These are phyloP conservation scores for Machimus atricapillus DNA, from an alignment of 2,888 invertebrate species.

Conservation along the genomic window DNA sequence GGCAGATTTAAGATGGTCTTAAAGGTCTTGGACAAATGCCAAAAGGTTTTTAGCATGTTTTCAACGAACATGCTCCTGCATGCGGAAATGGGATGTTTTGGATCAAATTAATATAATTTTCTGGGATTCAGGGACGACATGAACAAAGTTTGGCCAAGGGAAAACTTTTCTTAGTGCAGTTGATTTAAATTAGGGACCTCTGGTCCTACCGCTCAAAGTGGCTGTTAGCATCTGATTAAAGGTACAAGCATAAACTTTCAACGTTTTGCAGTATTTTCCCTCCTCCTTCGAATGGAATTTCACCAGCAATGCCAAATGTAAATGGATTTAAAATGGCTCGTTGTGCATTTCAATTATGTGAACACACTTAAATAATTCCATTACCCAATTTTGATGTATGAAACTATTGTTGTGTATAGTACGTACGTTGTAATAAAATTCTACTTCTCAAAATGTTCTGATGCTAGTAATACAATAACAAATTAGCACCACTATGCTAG, in stretches of 20 bases:
- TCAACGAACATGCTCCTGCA: neutral
- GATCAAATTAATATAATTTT: slow-evolving; percentile 25
- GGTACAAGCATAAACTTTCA: neutral
- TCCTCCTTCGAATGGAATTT: neutral
- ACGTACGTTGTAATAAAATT: too few species aligned
- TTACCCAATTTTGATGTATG: neutral
- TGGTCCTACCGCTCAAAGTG: neutral
- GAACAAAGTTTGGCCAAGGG: neutral
- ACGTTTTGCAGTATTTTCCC: neutral
- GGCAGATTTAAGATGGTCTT: slow-evolving; percentile 6
- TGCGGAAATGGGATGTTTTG: slow-evolving; percentile 3
- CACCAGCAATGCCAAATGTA: neutral
- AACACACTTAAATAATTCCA: neutral
- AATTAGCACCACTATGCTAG: too few species aligned
- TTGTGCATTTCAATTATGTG: neutral
- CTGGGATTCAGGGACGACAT: neutral
- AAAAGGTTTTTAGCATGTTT: slow-evolving; percentile 5
- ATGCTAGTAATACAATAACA: too few species aligned
- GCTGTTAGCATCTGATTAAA: neutral
- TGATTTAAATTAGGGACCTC: neutral
- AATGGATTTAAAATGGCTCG: neutral
- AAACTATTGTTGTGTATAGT: neutral
- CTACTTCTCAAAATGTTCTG: too few species aligned
- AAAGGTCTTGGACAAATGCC: slow-evolving; percentile 25
- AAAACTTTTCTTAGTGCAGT: neutral